A percentile compares a stretch with the other conserved stretches of the same genome.
These are phyloP conservation scores for Caenorhabditis parvicauda DNA, from an alignment of 2,888 invertebrate species.

Conservation along the genomic window DNA sequence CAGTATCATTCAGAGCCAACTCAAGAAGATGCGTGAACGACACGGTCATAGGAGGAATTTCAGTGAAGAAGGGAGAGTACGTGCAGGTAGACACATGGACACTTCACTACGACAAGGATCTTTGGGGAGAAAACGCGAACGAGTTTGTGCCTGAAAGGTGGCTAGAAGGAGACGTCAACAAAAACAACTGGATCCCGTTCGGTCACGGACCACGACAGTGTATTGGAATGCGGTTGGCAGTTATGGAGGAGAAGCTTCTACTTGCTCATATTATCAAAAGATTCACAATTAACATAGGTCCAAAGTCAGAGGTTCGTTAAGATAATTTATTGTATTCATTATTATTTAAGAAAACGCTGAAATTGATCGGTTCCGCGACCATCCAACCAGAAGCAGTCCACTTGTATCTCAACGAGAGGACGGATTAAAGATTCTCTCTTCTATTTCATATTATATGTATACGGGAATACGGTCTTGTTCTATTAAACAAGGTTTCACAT, in stretches of 20 bases:
- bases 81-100: constrained; percentile 29
- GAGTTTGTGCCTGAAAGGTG: constrained; percentile 35
- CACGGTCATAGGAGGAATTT: constrained; percentile 40
- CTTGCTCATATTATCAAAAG: constrained; percentile 31
- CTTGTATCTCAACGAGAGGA: too few species aligned
- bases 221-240: constrained; percentile 44
- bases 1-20: constrained; percentile 7
- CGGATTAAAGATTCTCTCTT: too few species aligned
- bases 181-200: constrained; percentile 21
- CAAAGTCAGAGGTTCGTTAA: constrained; percentile 34
- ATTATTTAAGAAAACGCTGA: too few species aligned
- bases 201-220: constrained; percentile 34
- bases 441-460: too few species aligned
- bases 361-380: too few species aligned
- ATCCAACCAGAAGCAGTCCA: too few species aligned
- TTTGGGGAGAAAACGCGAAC: constrained; percentile 35
- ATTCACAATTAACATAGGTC: constrained; percentile 25
- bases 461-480: too few species aligned
- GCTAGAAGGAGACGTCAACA: constrained; percentile 4
- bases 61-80: constrained; percentile 23
- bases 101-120: constrained; percentile 20
- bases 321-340: too few species aligned
- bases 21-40: constrained; percentile 18
- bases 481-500: too few species aligned
- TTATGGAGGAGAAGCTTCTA: constrained; percentile 46